Evolutionary conservation across 2,797 vertebrate species (phyloP).

Genomic region (Lepus oiostolus): DNA sequence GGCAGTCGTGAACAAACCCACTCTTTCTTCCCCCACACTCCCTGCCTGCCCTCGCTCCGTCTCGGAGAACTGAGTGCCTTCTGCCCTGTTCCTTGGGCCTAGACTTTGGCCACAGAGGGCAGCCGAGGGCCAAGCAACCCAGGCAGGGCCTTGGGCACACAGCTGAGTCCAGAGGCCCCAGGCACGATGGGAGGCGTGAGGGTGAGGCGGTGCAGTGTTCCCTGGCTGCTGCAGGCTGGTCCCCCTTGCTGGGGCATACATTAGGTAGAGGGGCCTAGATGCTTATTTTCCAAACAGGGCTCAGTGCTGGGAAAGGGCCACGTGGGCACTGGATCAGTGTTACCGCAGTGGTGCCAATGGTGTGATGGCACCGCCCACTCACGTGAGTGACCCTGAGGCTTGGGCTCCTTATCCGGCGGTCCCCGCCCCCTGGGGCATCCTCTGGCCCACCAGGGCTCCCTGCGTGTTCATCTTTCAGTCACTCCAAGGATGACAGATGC

Average conservation of each 20-base stretch:
- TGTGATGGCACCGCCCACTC: background rate
- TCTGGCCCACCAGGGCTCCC: background rate
- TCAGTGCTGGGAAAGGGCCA: background rate
- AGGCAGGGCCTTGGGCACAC: background rate
- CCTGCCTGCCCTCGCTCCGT: background rate
- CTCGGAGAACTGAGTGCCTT: background rate
- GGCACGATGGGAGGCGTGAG: accelerated
- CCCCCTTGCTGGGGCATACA: background rate
- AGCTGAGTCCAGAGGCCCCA: background rate
- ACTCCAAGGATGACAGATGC: background rate
- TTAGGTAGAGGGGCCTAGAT: background rate
- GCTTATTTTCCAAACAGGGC: slow-evolving; percentile 68
- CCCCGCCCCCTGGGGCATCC: too few species aligned
- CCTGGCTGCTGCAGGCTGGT: background rate
- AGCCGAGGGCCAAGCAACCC: background rate
- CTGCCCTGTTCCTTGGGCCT: background rate
- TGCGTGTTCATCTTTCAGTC: background rate
- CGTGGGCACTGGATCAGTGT: slow-evolving; percentile 21
- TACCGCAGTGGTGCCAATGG: background rate
- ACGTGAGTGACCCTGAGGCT: background rate
- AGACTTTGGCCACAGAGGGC: background rate
- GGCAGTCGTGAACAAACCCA: background rate
- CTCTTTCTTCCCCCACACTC: accelerated
- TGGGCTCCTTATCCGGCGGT: background rate
- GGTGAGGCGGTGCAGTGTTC: background rate